Evolutionary conservation across 2,888 invertebrate species (phyloP).

Genomic region (Phortica magna): DNA sequence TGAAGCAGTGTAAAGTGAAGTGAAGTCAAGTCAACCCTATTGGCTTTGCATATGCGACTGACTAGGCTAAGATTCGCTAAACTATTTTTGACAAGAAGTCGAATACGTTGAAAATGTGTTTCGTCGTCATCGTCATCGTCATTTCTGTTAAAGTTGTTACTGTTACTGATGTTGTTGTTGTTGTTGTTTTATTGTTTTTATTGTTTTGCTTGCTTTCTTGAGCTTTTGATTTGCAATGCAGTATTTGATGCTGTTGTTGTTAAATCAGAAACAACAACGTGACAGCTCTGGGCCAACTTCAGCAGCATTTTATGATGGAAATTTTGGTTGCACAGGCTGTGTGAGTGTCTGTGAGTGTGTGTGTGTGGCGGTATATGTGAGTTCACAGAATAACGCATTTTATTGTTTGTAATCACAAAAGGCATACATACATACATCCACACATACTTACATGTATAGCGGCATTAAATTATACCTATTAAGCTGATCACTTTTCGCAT

Average conservation of each 20-base stretch:
- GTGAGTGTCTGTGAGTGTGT: background rate
- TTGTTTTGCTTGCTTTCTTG: conserved; percentile 40
- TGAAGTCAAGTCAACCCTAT: background rate
- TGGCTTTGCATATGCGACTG: conserved; percentile 28
- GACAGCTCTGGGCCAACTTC: conserved; percentile 74
- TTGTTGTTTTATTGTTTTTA: conserved; percentile 36
- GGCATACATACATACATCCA: conserved; percentile 16
- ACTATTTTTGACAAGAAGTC: conserved; percentile 64
- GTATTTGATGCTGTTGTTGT: conserved; percentile 14
- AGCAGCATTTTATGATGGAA: conserved; percentile 46
- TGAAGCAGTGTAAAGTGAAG: too few relatives aligned
- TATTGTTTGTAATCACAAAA: background rate
- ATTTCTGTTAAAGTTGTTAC: conserved; percentile 34
- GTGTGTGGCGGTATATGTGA: background rate
- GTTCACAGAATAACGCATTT: background rate
- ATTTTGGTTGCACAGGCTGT: conserved; percentile 31
- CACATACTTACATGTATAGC: conserved; percentile 32
- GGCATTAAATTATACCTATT: conserved; percentile 63
- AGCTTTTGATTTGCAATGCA: background rate
- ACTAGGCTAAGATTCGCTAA: conserved; percentile 42
- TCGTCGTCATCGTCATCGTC: conserved; percentile 35
- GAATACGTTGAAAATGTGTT: conserved; percentile 64
- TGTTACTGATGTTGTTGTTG: conserved; percentile 29
- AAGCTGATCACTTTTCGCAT: conserved; percentile 55
- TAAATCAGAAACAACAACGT: conserved; percentile 60